Evolutionary conservation across 2,888 invertebrate species (phyloP), one percentile per base, ranked within the genome.

Genomic region (Ennomos erosarius): DNA sequence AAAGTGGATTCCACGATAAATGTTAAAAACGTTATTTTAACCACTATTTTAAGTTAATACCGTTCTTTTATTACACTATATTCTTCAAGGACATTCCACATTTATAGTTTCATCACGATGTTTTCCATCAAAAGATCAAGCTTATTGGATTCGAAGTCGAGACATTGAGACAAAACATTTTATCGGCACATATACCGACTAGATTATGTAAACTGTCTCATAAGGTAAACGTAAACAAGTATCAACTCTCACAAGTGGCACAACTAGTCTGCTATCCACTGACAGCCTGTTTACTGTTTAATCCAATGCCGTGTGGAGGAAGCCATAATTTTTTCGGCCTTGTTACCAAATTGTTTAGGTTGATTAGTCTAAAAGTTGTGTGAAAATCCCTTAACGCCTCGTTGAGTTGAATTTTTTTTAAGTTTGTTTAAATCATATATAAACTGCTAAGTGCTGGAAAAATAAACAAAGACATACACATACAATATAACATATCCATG

Each of bases 271-370:
- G 43, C 51, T 43, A 52, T 13, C 13, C 9, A 13, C 40, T 13
- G 11, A n/a, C 16, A 8, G 42, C 40, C 39, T 1, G 50, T 11
- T 38, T n/a, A n/a, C n/a, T 40, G 44, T 53, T 34, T 53, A 50
- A 52, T 62, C 11, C 54, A 45, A 62, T 64, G 53, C 50, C 42
- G 16, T 48, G 47, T 55, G 51, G 47, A 65, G 62, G 63, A 66
- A 66, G 61, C 64, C 64, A 44, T 56, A 61, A 66, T 66, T 55
- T 56, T 48, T 55, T 45, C 53, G 63, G 42, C 63, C 66, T 68
- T 58, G 64, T 37, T 51, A 10, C 34, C n/a, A 16, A 2, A 16
- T 12, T 36, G 26, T 42, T 42, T 55, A 40, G 4, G 13, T 39
- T 37, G 40, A 40, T 52, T 33, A 35, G 13, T 26, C 26, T 47